Base-by-base conservation (phyloP, 2,797 vertebrate species). In the Propithecus deckenii region DNA sequence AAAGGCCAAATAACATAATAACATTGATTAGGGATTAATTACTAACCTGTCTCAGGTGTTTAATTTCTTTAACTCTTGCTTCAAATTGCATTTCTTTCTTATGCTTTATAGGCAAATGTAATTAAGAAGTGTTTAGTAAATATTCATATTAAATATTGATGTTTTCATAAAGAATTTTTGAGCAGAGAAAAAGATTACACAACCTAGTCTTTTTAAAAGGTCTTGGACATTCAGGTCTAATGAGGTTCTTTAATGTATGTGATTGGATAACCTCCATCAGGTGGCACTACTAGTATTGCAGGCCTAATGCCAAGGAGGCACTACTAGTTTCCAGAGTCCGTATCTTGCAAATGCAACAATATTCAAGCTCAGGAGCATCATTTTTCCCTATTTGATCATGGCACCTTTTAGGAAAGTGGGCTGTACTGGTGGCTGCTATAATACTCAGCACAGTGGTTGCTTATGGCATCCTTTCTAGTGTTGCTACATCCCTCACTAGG, bases 51-150 rank as follows among this genome's bases (percentile, higher is more conserved):
- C 75, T 78, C 55, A 55, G 11, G 61, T 87, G 22, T 87, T 79
- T 63, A 72, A 59, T 94, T 86, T 86, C 85, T 94, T 90, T 74
- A 92, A 71, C 20, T 83, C 89, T 83, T 94, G 55, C 71, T 91
- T 88, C 83, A 61, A 41, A 91, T 69, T 72, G 23, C 48, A 30
- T 86, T 86, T 78, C 76, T 76, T 80, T 61, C n/a, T 41, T 90
- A 72, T 41, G 78, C 48, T 86, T 78, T 76, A 59, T 87, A 92
- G 61, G 17, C 30, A 78, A 78, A 38, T 72, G 11, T 43, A 78
- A 71, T 76, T 65, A 87, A 84, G 61, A 91, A 65, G 61, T 55
- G 32, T 69, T 86, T 79, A 95, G 67, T 86, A 63, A n/a, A 67
- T 83, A 57, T 69, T 91, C 81, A 48, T 57, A 43, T 22, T 91